These are phyloP conservation scores for Oscheius sp. DNA, from an alignment of 2,888 invertebrate species.

Conservation along the genomic window DNA sequence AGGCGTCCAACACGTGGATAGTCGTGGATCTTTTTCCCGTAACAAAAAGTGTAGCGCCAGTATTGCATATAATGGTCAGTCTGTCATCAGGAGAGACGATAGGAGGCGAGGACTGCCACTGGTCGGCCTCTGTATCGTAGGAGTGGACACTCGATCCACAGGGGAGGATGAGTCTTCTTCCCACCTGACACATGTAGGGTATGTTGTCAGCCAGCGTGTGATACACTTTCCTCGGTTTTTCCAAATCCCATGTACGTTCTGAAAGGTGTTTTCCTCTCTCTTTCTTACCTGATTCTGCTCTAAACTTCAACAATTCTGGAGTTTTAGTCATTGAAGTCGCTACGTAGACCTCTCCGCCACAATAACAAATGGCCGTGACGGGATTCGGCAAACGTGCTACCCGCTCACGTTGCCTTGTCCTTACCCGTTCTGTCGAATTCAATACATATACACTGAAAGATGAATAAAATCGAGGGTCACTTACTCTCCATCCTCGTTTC, in stretches of 20 bases:
- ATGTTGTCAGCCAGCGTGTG: slow-evolving; percentile 43
- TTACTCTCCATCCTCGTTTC: slow-evolving; percentile 66
- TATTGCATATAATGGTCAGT: slow-evolving; percentile 42
- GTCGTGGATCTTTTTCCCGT: slow-evolving; percentile 47
- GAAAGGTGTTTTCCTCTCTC: not conserved
- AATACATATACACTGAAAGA: slow-evolving; percentile 57
- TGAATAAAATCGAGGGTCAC: not conserved
- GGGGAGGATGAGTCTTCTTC: slow-evolving; percentile 44
- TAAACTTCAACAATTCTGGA: slow-evolving; percentile 2
- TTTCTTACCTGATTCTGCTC: slow-evolving; percentile 13
- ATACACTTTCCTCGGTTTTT: slow-evolving; percentile 44
- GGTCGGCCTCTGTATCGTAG: slow-evolving; percentile 28
- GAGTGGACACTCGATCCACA: slow-evolving; percentile 39
- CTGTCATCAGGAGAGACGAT: slow-evolving; percentile 45
- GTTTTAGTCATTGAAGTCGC: slow-evolving; percentile 35
- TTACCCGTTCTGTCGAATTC: slow-evolving; percentile 57
- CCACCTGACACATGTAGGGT: slow-evolving; percentile 37
- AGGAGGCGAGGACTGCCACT: slow-evolving; percentile 38
- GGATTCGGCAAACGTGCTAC: slow-evolving; percentile 44
- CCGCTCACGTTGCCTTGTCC: slow-evolving; percentile 54
- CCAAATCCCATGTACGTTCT: slow-evolving; percentile 61
- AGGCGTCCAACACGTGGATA: slow-evolving; percentile 55
- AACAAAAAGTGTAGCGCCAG: slow-evolving; percentile 50
- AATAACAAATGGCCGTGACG: slow-evolving; percentile 49
- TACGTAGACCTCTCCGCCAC: slow-evolving; percentile 41